These are phyloP conservation scores for Macropodus opercularis DNA, from an alignment of 2,797 vertebrate genomes.

Conservation along the genomic window DNA sequence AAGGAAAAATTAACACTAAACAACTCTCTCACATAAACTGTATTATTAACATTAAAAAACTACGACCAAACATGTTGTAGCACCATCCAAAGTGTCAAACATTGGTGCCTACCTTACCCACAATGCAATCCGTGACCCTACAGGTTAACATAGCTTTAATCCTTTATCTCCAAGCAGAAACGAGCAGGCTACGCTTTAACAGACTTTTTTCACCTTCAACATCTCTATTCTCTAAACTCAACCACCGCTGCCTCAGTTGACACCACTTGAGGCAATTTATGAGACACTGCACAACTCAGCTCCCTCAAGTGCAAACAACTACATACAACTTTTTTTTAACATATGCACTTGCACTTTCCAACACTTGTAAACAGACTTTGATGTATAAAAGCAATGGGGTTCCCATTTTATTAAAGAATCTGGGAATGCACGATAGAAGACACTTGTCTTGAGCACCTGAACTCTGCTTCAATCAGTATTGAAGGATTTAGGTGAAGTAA, in stretches of 20 bases:
- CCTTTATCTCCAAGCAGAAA: not conserved
- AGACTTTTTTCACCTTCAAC: no score
- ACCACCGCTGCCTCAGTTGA: not conserved
- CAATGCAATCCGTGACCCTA: not conserved
- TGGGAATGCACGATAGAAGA: not conserved
- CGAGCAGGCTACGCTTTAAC: not conserved
- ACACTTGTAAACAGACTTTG: not conserved
- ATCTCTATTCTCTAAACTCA: no score
- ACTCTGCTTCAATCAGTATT: not conserved
- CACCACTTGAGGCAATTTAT: not conserved
- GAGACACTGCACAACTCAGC: not conserved
- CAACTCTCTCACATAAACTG: no score
- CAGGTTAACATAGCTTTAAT: not conserved
- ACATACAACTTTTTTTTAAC: not conserved
- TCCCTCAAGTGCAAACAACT: not conserved
- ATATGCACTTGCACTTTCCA: not conserved
- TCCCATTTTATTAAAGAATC: not conserved
- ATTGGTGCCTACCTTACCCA: not conserved
- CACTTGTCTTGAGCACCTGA: not conserved
- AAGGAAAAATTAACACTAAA: no score
- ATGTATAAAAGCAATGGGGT: not conserved
- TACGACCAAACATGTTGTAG: no score
- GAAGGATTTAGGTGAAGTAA: constrained; percentile 2
- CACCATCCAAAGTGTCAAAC: not conserved
- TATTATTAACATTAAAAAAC: no score